Evolutionary conservation across 2,113 vertebrate genomes (phyloP).

Genomic region (Phoenicopterus ruber): DNA sequence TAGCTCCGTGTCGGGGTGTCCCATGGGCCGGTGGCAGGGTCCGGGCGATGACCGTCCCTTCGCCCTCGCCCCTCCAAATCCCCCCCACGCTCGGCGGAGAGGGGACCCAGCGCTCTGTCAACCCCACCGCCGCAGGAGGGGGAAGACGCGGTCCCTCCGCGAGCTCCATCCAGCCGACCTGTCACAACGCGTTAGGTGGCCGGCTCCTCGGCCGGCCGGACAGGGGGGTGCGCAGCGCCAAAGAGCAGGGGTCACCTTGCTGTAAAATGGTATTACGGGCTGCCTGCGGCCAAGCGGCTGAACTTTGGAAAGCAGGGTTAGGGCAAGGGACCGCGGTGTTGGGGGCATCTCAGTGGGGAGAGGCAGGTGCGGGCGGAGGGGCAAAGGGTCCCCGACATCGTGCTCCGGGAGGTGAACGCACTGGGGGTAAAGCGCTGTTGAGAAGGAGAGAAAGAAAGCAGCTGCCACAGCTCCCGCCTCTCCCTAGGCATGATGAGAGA

Average conservation of each 20-base stretch:
- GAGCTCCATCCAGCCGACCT: neutral
- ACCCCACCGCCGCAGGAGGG: neutral
- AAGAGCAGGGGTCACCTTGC: constrained; percentile 44
- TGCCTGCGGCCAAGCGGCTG: neutral
- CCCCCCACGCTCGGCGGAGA: neutral
- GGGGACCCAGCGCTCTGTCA: neutral
- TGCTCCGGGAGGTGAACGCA: neutral
- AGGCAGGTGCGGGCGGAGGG: neutral
- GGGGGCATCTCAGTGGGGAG: neutral
- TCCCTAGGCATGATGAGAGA: neutral
- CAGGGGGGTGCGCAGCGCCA: neutral
- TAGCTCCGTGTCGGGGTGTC: fast-evolving
- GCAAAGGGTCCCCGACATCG: neutral
- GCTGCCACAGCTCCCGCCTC: neutral
- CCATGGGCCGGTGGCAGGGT: neutral
- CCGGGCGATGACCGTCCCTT: fast-evolving
- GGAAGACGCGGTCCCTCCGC: fast-evolving
- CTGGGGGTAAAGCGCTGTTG: fast-evolving
- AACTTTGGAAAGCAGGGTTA: neutral
- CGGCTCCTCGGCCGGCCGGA: fast-evolving
- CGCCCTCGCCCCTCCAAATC: neutral
- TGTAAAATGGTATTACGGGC: neutral
- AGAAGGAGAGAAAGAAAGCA: neutral
- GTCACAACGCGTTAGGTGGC: neutral
- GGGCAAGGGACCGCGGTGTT: fast-evolving